Percentiles rank a stretch among this genome's conserved stretches.
Conservation (phyloP, 2,888 invertebrate species). For the Frankliniella intonsa region DNA sequence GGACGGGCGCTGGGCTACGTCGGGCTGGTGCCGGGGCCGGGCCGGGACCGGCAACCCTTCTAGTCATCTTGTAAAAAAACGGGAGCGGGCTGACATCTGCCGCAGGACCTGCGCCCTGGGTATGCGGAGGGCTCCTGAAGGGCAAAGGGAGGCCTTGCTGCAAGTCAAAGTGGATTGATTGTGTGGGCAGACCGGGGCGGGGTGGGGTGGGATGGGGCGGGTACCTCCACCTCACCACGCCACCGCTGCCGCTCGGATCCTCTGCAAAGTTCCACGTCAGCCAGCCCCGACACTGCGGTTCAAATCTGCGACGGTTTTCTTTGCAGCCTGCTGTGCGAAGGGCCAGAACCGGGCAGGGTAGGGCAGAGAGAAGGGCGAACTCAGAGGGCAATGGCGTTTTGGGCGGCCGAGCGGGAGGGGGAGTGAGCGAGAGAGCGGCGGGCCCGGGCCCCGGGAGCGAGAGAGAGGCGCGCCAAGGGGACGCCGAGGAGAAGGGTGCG, state of each 20-base stretch:
- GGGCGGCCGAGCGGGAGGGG: background rate
- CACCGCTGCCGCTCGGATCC: background rate
- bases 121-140: background rate
- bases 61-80: background rate
- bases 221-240: background rate
- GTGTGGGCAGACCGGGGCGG: no score
- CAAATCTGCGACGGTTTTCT: background rate
- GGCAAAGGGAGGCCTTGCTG: background rate
- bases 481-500: background rate
- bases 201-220: no score
- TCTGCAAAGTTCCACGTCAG: no score
- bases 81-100: background rate
- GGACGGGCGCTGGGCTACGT: background rate
- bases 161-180: background rate
- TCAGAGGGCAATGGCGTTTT: conserved; percentile 24
- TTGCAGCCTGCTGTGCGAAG: background rate
- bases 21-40: background rate
- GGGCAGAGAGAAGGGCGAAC: conserved; percentile 7
- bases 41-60: background rate
- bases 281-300: no score
- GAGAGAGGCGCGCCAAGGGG: background rate
- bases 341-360: background rate
- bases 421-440: background rate
- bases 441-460: background rate
- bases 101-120: background rate